A percentile compares a stretch with the other conserved stretches of the same genome.
Conservation (phyloP, 2,113 vertebrate genomes). For the Cyanoliseus patagonus region DNA sequence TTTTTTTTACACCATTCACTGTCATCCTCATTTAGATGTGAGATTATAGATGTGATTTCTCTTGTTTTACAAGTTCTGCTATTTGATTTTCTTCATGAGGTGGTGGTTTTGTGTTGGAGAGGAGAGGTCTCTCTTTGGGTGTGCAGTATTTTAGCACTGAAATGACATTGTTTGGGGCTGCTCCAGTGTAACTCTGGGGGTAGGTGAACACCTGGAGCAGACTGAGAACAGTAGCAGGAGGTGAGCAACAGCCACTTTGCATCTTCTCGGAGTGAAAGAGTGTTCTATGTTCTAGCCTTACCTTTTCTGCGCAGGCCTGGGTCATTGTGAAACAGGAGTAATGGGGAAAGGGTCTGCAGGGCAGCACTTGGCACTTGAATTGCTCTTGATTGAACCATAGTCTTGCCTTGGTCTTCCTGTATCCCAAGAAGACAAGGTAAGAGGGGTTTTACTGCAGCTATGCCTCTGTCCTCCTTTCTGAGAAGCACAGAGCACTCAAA, state of each 20-base stretch:
- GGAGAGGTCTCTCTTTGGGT: neutral
- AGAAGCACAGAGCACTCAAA: neutral
- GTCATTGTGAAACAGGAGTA: rapidly evolving
- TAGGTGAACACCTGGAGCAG: neutral
- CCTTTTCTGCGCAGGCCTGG: neutral
- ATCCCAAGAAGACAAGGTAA: neutral
- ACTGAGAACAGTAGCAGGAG: neutral
- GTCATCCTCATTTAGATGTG: conserved; percentile 46
- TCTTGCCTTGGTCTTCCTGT: neutral
- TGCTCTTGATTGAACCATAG: neutral
- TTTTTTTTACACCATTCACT: conserved; percentile 34
- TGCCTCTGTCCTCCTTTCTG: neutral
- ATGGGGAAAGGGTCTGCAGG: neutral
- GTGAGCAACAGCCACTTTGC: neutral
- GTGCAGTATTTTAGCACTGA: neutral
- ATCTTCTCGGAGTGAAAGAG: neutral
- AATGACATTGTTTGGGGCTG: neutral
- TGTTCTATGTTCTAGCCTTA: rapidly evolving
- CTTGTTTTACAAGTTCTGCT: conserved; percentile 15
- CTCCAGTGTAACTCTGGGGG: neutral
- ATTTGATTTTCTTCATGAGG: neutral
- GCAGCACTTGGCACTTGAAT: neutral
- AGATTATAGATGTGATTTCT: conserved; percentile 27
- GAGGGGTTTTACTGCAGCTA: neutral
- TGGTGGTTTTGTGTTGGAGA: neutral